phyloP scores from a whole-genome alignment of 2,888 invertebrate species.

The Amorpha juglandis region DNA sequence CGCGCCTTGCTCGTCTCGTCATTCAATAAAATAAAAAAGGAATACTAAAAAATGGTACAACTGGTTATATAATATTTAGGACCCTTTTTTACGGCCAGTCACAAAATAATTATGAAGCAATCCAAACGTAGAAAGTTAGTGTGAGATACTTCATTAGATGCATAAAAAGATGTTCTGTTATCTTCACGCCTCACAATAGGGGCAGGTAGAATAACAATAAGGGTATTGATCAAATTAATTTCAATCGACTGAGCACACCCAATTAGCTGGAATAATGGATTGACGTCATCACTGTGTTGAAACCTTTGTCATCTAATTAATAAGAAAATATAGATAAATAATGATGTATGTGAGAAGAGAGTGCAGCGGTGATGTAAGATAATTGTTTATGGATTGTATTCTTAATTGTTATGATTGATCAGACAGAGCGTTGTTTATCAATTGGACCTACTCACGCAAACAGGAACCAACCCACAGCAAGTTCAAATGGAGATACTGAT shows the following conservation, averaged over 20 bases:
- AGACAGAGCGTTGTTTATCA: neutral
- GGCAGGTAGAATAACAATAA: conserved; percentile 7
- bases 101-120: too few species aligned
- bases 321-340: conserved; percentile 1
- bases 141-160: neutral
- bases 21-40: too few species aligned
- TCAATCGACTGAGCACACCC: conserved; percentile 15
- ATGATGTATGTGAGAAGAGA: neutral
- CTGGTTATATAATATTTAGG: too few species aligned
- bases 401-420: neutral
- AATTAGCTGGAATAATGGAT: conserved; percentile 18
- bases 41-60: too few species aligned
- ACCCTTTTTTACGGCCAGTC: too few species aligned
- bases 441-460: too few species aligned
- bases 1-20: too few species aligned
- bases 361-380: neutral
- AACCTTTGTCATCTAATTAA: conserved; percentile 21
- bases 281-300: neutral
- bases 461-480: too few species aligned
- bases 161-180: neutral
- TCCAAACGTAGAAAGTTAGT: neutral
- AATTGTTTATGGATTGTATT: neutral
- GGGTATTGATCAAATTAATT: conserved; percentile 18
- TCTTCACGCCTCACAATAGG: neutral
- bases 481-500: too few species aligned